phyloP scores from a whole-genome alignment of 1,140 invertebrate genomes.

The Oncopodura yosiiana region DNA sequence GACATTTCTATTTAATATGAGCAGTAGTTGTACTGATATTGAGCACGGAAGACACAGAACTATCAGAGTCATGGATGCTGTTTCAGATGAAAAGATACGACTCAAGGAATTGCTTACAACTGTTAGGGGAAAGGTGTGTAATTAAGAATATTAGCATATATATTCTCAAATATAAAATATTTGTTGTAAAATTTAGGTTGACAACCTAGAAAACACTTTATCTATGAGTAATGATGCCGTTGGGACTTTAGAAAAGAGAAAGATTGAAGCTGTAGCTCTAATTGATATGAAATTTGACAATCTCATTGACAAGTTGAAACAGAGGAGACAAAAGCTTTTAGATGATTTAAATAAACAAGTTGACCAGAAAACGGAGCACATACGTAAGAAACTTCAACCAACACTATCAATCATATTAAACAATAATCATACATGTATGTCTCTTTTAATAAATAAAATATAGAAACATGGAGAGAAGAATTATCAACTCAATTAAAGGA shows the following conservation, averaged over 20 bases:
- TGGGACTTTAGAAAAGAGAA: constrained; percentile 39
- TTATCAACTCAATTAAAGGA: constrained; percentile 42
- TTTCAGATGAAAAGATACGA: constrained; percentile 42
- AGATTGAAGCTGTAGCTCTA: constrained; percentile 38
- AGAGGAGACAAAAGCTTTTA: constrained; percentile 41
- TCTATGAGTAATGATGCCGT: too few relatives aligned
- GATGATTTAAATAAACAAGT: constrained; percentile 42
- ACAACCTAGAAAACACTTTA: too few relatives aligned
- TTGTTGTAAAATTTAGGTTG: background rate
- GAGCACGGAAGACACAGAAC: constrained; percentile 46
- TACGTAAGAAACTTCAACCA: constrained; percentile 35
- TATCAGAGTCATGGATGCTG: constrained; percentile 43
- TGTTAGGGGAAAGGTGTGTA: constrained; percentile 40
- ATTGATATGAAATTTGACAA: constrained; percentile 41
- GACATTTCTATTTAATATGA: too few relatives aligned
- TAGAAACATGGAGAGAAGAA: constrained; percentile 39
- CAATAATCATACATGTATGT: background rate
- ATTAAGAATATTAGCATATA: too few relatives aligned
- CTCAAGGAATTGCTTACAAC: constrained; percentile 41
- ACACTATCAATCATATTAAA: background rate
- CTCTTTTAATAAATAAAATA: constrained; percentile 2
- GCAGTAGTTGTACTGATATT: constrained; percentile 46
- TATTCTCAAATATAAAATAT: background rate
- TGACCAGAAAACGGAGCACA: constrained; percentile 41
- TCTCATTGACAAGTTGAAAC: constrained; percentile 39